Conservation (phyloP, 2,888 invertebrate genomes). For the Heliconius aoede region DNA sequence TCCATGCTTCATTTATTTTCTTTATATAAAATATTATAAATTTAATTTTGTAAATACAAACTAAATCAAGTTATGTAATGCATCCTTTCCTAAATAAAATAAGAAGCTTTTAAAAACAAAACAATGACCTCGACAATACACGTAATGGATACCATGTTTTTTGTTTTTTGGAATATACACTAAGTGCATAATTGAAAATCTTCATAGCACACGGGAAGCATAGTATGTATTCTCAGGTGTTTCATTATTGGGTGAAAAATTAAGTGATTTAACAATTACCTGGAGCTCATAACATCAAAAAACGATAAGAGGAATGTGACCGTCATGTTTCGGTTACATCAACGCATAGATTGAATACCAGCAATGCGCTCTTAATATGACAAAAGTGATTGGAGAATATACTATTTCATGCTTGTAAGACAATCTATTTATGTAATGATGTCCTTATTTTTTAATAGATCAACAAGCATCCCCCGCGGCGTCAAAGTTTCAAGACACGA, state of each 20-base stretch:
- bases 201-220: conserved; percentile 55
- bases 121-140: conserved; percentile 65
- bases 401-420: conserved; percentile 67
- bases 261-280: conserved; percentile 26
- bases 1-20: conserved; percentile 36
- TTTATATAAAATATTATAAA: conserved; percentile 10
- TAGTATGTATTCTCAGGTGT: conserved; percentile 49
- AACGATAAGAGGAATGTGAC: conserved; percentile 77
- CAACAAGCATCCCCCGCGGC: conserved; percentile 81
- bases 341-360: conserved; percentile 69
- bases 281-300: conserved; percentile 74
- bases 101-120: conserved; percentile 37
- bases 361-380: conserved; percentile 54
- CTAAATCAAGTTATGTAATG: neutral
- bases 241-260: conserved; percentile 48
- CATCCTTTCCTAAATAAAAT: conserved; percentile 14
- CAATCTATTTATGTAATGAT: conserved; percentile 82
- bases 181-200: conserved; percentile 62
- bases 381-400: conserved; percentile 66
- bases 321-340: conserved; percentile 83
- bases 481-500: conserved; percentile 74
- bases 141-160: conserved; percentile 82
- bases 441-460: conserved; percentile 84
- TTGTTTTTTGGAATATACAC: conserved; percentile 70
- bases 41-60: neutral